A percentile compares a stretch with the other conserved stretches of the same genome.
phyloP scores from a whole-genome alignment of 2,888 invertebrate genomes.

The Melieria crassipennis region DNA sequence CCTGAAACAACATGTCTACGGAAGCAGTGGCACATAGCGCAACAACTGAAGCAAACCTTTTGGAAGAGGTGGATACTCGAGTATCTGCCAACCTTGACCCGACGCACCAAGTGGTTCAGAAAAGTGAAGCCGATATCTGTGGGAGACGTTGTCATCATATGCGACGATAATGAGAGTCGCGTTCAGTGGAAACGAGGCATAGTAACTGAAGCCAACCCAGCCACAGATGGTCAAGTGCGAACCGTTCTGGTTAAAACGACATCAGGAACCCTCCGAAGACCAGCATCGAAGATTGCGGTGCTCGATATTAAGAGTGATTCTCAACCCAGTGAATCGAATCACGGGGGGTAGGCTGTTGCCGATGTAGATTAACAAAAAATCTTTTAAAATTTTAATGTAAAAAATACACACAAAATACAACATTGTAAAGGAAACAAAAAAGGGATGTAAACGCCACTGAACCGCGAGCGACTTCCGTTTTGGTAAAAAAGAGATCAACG shows the following conservation, averaged over 20 bases:
- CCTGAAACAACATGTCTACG: conserved; percentile 2
- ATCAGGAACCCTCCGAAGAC: conserved; percentile 40
- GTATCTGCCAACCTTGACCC: conserved; percentile 28
- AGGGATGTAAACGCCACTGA: no score
- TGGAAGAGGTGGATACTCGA: conserved; percentile 9
- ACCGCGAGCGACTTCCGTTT: no score
- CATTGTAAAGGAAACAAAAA: no score
- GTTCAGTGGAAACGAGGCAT: conserved; percentile 43
- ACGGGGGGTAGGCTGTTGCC: no score
- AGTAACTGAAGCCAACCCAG: conserved; percentile 36
- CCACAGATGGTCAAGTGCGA: conserved; percentile 44
- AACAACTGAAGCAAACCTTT: conserved; percentile 6
- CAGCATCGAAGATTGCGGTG: conserved; percentile 46
- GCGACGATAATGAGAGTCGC: conserved; percentile 43
- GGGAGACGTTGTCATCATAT: conserved; percentile 39
- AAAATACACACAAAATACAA: no score
- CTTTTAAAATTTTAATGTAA: no score
- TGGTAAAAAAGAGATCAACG: no score
- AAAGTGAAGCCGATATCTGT: conserved; percentile 30
- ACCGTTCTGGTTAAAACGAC: conserved; percentile 44
- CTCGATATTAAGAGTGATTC: conserved; percentile 15
- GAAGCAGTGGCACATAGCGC: not conserved
- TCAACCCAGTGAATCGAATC: not conserved
- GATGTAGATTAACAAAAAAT: no score
- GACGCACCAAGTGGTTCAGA: conserved; percentile 27